phyloP scores from a whole-genome alignment of 2,797 vertebrate species.

The Acipenser ruthenus region DNA sequence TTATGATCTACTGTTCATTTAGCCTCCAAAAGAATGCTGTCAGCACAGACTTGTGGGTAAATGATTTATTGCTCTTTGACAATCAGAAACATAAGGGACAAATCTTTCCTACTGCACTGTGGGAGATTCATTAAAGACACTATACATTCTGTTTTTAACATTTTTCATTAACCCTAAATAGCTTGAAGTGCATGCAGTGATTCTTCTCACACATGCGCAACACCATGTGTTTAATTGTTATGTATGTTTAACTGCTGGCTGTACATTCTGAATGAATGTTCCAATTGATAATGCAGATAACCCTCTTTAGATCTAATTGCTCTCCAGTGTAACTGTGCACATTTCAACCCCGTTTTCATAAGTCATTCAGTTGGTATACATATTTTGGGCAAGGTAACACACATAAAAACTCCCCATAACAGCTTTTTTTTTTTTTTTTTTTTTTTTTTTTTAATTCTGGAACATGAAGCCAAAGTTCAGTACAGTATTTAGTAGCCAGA shows the following conservation, averaged over 20 bases:
- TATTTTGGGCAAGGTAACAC: no score
- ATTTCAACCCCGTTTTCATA: no score
- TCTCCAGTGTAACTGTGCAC: no score
- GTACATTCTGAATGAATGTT: not conserved
- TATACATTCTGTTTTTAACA: slow-evolving; percentile 11
- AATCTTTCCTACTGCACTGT: slow-evolving; percentile 11
- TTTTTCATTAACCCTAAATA: slow-evolving; percentile 12
- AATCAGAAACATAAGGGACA: slow-evolving; percentile 16
- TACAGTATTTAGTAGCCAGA: no score
- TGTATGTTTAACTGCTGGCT: not conserved
- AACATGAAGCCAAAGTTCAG: no score
- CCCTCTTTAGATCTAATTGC: no score
- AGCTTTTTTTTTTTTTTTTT: no score
- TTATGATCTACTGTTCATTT: slow-evolving; percentile 49
- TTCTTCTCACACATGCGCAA: not conserved
- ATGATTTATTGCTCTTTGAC: slow-evolving; percentile 20
- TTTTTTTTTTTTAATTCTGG: no score
- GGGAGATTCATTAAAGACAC: slow-evolving; percentile 15
- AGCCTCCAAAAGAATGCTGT: slow-evolving; percentile 22
- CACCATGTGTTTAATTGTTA: slow-evolving; percentile 4
- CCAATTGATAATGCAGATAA: no score
- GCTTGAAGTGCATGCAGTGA: slow-evolving; percentile 6
- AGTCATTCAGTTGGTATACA: no score
- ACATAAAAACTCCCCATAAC: no score
- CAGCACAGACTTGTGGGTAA: slow-evolving; percentile 34